phyloP scores from a whole-genome alignment of 2,888 invertebrate genomes.

The Pollenia griseotomentosa region DNA sequence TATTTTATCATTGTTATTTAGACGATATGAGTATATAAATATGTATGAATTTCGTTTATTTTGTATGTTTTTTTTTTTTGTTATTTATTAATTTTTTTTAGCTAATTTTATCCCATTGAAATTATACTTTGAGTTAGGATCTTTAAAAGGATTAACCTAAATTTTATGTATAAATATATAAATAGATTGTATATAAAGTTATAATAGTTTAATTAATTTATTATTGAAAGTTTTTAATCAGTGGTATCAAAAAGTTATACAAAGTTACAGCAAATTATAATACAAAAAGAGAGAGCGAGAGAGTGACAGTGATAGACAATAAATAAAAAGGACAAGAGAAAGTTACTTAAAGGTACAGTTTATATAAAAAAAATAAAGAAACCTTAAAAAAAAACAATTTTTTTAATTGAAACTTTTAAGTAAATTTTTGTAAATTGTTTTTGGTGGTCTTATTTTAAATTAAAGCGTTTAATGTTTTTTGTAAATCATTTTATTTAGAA shows the following conservation, averaged over 20 bases:
- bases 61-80: conserved; percentile 26
- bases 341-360: conserved; percentile 54
- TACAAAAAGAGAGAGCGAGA: neutral
- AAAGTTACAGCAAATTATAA: conserved; percentile 4
- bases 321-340: neutral
- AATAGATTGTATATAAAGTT: conserved; percentile 31
- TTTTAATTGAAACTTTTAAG: neutral
- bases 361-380: neutral
- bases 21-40: conserved; percentile 76
- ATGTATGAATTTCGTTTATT: conserved; percentile 76
- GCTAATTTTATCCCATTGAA: conserved; percentile 32
- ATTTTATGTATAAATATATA: conserved; percentile 44
- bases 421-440: neutral
- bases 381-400: neutral
- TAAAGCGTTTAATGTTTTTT: conserved; percentile 49
- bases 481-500: neutral
- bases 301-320: neutral
- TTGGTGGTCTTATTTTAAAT: conserved; percentile 39
- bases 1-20: conserved; percentile 30
- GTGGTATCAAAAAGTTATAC: conserved; percentile 68
- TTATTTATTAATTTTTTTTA: conserved; percentile 5
- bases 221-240: conserved; percentile 56
- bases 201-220: conserved; percentile 25
- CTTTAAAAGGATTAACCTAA: conserved; percentile 43
- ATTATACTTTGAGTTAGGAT: conserved; percentile 36